Base-by-base conservation (phyloP, 2,888 invertebrate species). In the Hipparchia semele region DNA sequence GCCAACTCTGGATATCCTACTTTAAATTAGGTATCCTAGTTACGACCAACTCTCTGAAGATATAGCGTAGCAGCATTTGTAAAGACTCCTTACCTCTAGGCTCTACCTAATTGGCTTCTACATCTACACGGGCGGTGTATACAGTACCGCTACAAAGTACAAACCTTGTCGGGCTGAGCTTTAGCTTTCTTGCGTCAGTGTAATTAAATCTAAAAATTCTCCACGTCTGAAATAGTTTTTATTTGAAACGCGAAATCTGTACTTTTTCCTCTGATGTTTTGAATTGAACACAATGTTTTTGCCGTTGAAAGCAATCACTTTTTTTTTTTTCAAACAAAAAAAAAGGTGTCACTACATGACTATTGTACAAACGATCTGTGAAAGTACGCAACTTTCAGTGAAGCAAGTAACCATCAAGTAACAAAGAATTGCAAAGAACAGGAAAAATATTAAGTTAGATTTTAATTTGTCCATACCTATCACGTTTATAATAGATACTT, bases 171-270 rank as follows among this genome's bases (percentile, higher is more conserved):
- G 58, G 10, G 33, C 59, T 59, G 59, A 23, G 23, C 58, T 58
- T 58, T 8, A 10, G 39, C 10, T 6, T 59, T 33, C 59, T n/a
- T 7, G 58, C 13, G 6, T 56, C 56, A 56, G 13, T 56, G 58
- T 58, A 58, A 59, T 59, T 39, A 59, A 59, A 60, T 60, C 39
- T 60, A 10, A 60, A 60, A 60, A 60, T 39, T 60, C 59, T 39
- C 4, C 39, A 49, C 8, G 10, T 60, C 39, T 60, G 39, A 60
- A 60, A 33, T 39, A 60, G 10, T 60, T 60, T 59, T 59, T 59
- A 33, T 33, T 58, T 58, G 58, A 7, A 58, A 23, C 23, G 58
- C 58, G 23, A 58, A 58, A 23, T 58, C 59, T 59, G 10, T 58
- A 33, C 58, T 58, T 23, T 7, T 58, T 4, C 59, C 10, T 59